These are phyloP conservation scores for Noctua fimbriata DNA, from an alignment of 2,888 invertebrate genomes.

Conservation along the genomic window DNA sequence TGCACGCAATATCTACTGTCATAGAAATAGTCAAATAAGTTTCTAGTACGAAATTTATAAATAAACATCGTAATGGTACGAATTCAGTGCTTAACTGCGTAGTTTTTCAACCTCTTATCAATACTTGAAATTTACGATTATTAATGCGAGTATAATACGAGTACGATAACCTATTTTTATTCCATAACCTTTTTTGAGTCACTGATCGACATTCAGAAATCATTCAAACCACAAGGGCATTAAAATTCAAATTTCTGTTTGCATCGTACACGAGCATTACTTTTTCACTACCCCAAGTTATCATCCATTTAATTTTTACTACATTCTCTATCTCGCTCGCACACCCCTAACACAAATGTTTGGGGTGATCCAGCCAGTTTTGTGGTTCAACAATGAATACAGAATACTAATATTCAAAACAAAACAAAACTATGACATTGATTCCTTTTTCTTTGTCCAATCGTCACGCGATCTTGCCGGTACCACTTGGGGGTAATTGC, in stretches of 20 bases:
- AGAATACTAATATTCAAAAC: conserved; percentile 67
- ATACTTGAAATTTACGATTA: conserved; percentile 12
- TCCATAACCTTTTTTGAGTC: conserved; percentile 1
- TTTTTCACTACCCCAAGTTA: conserved; percentile 60
- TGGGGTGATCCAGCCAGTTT: conserved; percentile 65
- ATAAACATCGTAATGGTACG: conserved; percentile 15
- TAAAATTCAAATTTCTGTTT: conserved; percentile 48
- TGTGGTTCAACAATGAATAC: conserved; percentile 69
- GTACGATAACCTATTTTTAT: conserved; percentile 14
- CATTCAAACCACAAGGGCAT: conserved; percentile 29
- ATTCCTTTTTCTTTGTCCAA: conserved; percentile 77
- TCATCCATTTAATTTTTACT: conserved; percentile 61
- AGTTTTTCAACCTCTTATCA: conserved; percentile 9
- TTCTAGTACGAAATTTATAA: conserved; percentile 27
- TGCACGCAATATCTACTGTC: conserved; percentile 51
- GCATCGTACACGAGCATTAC: conserved; percentile 49
- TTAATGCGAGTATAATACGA: conserved; percentile 9
- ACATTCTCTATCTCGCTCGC: conserved; percentile 48
- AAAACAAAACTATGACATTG: conserved; percentile 75
- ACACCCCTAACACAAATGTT: conserved; percentile 57
- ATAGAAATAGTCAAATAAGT: conserved; percentile 4
- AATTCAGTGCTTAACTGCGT: not conserved
- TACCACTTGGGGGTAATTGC: conserved; percentile 87
- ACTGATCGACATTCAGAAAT: conserved; percentile 32
- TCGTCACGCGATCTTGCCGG: conserved; percentile 81